phyloP scores from a whole-genome alignment of 2,888 invertebrate species.

The Escarpia spicata region DNA sequence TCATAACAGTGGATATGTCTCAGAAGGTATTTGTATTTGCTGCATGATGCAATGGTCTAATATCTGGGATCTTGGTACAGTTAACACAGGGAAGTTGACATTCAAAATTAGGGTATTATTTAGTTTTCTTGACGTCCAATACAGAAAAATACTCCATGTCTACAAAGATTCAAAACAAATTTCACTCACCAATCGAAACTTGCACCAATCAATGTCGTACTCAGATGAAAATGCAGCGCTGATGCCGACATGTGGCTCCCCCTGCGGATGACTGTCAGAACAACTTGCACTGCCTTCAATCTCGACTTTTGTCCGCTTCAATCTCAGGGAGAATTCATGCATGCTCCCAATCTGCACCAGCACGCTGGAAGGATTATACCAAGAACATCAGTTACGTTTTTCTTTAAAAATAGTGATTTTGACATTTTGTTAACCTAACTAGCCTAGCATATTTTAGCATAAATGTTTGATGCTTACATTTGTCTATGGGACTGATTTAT shows the following conservation, averaged over 20 bases:
- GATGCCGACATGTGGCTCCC: conserved; percentile 2
- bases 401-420: no score
- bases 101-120: no score
- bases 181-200: neutral
- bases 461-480: no score
- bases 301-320: neutral
- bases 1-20: no score
- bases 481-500: no score
- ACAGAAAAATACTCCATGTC: neutral
- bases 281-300: neutral
- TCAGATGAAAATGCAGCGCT: neutral
- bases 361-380: neutral
- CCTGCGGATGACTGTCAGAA: neutral
- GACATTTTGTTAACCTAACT: no score
- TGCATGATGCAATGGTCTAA: no score
- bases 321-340: neutral
- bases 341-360: neutral
- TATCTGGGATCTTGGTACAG: no score
- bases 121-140: neutral
- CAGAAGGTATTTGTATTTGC: no score
- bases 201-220: conserved; percentile 10
- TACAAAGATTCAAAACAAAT: neutral
- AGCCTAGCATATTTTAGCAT: no score
- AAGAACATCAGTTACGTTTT: no score
- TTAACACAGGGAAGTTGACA: no score